Evolutionary conservation across 1,140 invertebrate species (phyloP).

Genomic region (Theocolax elegans): DNA sequence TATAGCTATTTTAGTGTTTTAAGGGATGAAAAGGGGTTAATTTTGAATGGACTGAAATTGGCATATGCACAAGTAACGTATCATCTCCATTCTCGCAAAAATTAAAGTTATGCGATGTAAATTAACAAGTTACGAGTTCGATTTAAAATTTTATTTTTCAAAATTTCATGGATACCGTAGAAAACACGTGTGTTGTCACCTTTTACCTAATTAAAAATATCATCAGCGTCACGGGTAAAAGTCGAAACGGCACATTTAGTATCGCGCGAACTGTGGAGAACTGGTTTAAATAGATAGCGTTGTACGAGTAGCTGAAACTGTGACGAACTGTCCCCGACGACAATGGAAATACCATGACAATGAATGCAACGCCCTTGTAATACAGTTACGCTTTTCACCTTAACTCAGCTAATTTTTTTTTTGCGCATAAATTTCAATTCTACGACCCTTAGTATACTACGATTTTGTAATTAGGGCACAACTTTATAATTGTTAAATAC

Average conservation of each 20-base stretch:
- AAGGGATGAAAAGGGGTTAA: no score
- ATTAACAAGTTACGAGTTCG: background rate
- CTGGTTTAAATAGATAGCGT: conserved; percentile 12
- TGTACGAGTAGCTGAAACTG: background rate
- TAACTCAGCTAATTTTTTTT: background rate
- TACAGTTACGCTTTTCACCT: background rate
- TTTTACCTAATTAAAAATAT: no score
- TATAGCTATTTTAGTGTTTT: no score
- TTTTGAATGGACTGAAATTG: no score
- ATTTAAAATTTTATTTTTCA: background rate
- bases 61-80: no score
- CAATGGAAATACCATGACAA: conserved; percentile 14
- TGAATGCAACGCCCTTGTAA: background rate
- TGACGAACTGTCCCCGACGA: background rate
- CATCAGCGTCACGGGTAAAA: background rate
- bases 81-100: no score
- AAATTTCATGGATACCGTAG: no score
- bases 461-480: conserved; percentile 16
- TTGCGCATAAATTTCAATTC: background rate
- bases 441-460: background rate
- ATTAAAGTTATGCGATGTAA: no score
- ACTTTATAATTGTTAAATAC: conserved; percentile 1
- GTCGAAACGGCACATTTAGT: background rate
- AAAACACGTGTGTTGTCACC: no score
- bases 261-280: background rate